Conservation (phyloP, 2,888 invertebrate genomes). For the Gari tellinella region DNA sequence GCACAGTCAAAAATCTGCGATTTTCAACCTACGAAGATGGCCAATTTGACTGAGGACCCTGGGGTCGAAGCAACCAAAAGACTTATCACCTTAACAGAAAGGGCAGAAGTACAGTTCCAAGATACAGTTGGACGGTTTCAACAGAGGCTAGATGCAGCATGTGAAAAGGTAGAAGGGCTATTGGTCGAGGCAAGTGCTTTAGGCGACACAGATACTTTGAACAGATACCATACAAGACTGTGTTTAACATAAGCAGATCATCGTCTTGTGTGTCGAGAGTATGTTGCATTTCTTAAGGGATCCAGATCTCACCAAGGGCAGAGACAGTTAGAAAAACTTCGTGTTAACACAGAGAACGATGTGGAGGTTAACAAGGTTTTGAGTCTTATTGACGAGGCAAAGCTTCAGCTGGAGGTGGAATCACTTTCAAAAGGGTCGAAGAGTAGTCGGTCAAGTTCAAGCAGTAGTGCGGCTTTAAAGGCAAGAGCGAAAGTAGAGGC, state of each 20-base stretch:
- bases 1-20: too few relatives aligned
- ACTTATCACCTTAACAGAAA: too few relatives aligned
- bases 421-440: not conserved
- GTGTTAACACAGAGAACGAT: not conserved
- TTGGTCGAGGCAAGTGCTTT: too few relatives aligned
- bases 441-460: not conserved
- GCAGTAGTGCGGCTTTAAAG: not conserved
- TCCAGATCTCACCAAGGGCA: not conserved
- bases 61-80: not conserved
- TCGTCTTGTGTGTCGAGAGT: not conserved
- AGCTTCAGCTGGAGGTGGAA: not conserved
- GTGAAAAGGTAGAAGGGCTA: too few relatives aligned
- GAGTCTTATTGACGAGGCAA: not conserved
- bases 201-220: too few relatives aligned
- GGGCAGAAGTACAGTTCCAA: too few relatives aligned
- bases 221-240: not conserved
- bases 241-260: not conserved
- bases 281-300: not conserved
- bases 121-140: too few relatives aligned
- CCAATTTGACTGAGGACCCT: not conserved
- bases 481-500: constrained; percentile 8
- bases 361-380: not conserved
- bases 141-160: too few relatives aligned
- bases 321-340: not conserved
- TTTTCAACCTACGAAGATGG: too few relatives aligned